Evolutionary conservation across 2,888 invertebrate species (phyloP).

Genomic region (Conus canariensis): DNA sequence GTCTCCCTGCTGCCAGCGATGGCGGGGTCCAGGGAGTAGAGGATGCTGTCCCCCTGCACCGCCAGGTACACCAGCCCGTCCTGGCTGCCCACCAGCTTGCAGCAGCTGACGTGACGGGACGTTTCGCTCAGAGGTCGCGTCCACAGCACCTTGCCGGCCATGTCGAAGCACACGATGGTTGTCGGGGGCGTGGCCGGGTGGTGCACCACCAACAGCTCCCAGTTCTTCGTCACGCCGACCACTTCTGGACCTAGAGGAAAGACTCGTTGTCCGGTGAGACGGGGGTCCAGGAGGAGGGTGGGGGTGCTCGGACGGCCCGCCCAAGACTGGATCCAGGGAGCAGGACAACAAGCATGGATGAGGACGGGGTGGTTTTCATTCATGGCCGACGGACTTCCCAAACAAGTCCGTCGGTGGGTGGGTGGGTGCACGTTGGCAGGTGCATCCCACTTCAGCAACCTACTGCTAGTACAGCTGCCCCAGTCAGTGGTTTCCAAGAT

Average conservation of each 20-base stretch:
- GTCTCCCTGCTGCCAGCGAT: background rate
- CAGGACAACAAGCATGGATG: too few relatives aligned
- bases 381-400: too few relatives aligned
- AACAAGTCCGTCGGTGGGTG: too few relatives aligned
- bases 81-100: slow-evolving; percentile 18
- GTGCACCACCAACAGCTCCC: slow-evolving; percentile 37
- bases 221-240: slow-evolving; percentile 4
- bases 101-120: slow-evolving; percentile 29
- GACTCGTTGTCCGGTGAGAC: too few relatives aligned
- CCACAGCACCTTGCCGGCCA: slow-evolving; percentile 34
- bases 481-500: too few relatives aligned
- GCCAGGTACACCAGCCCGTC: slow-evolving; percentile 18
- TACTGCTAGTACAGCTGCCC: too few relatives aligned
- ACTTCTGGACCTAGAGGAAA: slow-evolving; percentile 32
- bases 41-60: slow-evolving; percentile 32
- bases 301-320: too few relatives aligned
- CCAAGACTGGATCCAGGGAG: too few relatives aligned
- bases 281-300: too few relatives aligned
- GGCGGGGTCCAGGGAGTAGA: background rate
- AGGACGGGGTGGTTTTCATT: too few relatives aligned
- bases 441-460: too few relatives aligned
- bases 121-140: background rate
- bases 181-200: slow-evolving; percentile 29
- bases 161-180: slow-evolving; percentile 37
- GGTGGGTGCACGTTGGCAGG: too few relatives aligned